These are phyloP conservation scores for Polymixis lichenea DNA, from an alignment of 2,888 invertebrate genomes.

Conservation along the genomic window DNA sequence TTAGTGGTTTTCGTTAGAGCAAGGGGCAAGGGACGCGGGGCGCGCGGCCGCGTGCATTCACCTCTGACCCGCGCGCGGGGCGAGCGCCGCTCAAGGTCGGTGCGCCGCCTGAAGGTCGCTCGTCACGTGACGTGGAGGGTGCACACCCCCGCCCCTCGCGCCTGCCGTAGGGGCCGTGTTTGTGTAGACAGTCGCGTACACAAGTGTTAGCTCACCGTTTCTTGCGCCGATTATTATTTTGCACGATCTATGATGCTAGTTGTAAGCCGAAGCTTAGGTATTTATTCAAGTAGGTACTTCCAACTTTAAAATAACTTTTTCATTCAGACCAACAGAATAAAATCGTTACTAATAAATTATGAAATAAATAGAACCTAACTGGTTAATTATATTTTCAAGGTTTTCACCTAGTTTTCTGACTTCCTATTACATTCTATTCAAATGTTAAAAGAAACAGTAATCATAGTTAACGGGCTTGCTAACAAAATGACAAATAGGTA, in stretches of 20 bases:
- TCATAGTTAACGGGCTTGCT: constrained; percentile 54
- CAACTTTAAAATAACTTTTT: background rate
- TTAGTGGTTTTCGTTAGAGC: constrained; percentile 75
- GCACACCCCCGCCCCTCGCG: constrained; percentile 82
- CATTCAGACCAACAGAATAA: background rate
- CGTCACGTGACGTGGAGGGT: constrained; percentile 89
- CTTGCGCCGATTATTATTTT: constrained; percentile 19
- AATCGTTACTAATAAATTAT: constrained; percentile 8
- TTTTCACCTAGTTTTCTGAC: constrained; percentile 42
- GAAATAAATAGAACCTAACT: constrained; percentile 9
- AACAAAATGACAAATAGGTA: constrained; percentile 44
- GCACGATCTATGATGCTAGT: background rate
- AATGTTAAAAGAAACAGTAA: constrained; percentile 31
- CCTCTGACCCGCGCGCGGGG: constrained; percentile 90
- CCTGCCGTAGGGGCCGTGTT: constrained; percentile 72
- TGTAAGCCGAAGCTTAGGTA: background rate
- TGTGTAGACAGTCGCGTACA: constrained; percentile 73
- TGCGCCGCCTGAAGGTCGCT: constrained; percentile 90
- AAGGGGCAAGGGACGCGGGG: constrained; percentile 74
- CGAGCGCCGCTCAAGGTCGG: constrained; percentile 89
- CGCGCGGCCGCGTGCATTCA: constrained; percentile 85
- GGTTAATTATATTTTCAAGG: constrained; percentile 42
- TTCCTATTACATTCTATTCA: constrained; percentile 56
- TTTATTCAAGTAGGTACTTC: constrained; percentile 16
- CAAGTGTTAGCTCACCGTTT: constrained; percentile 65